Evolutionary conservation across 2,113 vertebrate species (phyloP).

Genomic region (Apodemus speciosus): DNA sequence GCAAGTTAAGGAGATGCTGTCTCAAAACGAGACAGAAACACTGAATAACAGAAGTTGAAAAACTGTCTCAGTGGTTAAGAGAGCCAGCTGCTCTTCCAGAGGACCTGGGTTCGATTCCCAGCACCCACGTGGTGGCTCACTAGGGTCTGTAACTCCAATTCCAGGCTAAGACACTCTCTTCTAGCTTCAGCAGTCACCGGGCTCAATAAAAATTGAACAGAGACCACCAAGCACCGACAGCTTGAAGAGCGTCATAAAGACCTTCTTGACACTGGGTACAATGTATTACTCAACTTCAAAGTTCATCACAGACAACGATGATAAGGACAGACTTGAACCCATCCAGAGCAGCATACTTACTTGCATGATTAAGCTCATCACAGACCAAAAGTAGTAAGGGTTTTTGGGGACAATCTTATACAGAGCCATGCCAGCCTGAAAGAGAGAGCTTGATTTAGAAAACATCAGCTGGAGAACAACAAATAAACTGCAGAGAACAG

Average conservation of each 20-base stretch:
- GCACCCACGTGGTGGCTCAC: background rate
- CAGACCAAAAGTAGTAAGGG: constrained; percentile 99
- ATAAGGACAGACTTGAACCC: constrained; percentile 34
- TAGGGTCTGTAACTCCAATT: background rate
- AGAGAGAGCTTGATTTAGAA: constrained; percentile 73
- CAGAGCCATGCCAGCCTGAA: constrained; percentile 98
- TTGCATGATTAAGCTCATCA: constrained; percentile 99
- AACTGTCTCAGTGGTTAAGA: background rate
- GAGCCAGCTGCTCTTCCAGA: background rate
- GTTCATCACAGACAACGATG: constrained; percentile 13
- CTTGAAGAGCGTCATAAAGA: constrained; percentile 19
- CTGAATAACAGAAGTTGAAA: background rate
- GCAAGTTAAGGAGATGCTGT: background rate
- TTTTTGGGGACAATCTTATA: constrained; percentile 99
- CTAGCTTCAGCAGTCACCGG: background rate
- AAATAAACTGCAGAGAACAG: background rate
- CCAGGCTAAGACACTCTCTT: background rate
- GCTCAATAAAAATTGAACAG: background rate
- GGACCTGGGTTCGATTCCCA: background rate
- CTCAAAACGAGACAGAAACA: background rate
- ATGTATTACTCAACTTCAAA: background rate
- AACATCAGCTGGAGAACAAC: background rate
- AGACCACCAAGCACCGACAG: background rate
- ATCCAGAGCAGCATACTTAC: constrained; percentile 82
- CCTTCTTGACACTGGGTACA: background rate